Percentiles rank a stretch among this genome's conserved stretches.
Evolutionary conservation across 2,888 invertebrate genomes (phyloP).

Genomic region (Andrena minutula): DNA sequence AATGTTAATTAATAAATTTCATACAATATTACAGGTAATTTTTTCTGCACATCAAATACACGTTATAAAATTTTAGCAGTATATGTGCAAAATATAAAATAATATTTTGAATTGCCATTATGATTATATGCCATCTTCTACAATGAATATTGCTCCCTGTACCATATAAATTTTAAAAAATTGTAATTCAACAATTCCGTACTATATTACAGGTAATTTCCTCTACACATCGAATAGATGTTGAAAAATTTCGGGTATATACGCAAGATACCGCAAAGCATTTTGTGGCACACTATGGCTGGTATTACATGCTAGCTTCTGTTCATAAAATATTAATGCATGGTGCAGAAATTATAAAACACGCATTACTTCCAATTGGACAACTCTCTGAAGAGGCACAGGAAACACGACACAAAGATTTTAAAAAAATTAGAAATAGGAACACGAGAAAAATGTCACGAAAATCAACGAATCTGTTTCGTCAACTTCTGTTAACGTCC

Average conservation of each 20-base stretch:
- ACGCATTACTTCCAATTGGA: background rate
- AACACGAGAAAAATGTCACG: background rate
- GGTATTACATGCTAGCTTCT: conserved; percentile 7
- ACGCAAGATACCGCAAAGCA: background rate
- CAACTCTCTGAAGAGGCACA: too few species aligned
- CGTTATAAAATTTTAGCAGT: background rate
- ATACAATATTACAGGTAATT: background rate
- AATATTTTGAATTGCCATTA: too few species aligned
- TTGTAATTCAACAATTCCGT: background rate
- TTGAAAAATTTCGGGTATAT: background rate
- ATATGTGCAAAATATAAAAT: too few species aligned
- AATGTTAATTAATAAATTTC: too few species aligned
- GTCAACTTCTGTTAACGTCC: background rate
- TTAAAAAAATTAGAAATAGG: background rate
- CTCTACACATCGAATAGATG: background rate
- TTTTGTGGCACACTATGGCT: background rate
- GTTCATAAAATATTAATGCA: background rate
- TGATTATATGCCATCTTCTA: too few species aligned
- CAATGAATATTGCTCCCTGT: background rate
- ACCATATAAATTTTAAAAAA: background rate
- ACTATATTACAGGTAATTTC: background rate
- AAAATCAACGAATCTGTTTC: background rate
- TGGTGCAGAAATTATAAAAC: background rate
- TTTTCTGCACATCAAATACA: background rate
- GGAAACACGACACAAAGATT: background rate